Base-by-base conservation (phyloP, 2,797 vertebrate genomes). In the Galagoides demidoff region DNA sequence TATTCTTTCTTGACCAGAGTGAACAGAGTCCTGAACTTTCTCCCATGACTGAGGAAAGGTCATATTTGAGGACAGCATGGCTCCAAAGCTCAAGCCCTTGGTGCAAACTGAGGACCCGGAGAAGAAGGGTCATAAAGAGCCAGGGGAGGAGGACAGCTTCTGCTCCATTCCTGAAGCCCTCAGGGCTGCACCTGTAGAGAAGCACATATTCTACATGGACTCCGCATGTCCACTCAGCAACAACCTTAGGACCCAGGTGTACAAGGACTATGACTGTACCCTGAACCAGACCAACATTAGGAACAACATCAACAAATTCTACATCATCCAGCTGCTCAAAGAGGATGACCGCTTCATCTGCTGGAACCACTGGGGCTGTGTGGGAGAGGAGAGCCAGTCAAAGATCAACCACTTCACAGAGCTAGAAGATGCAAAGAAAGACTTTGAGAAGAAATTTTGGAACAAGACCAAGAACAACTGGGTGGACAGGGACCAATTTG, bases 401-500 rank as follows among this genome's bases (percentile, higher is more conserved):
- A 99, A 99, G 94, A 97, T 99, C 22, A 98, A 27, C 6, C 2
- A 29, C 4, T 99, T 96, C 2, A 0, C 81, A 22, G 96, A 95
- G 2, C 77, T 95, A 68, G 99, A 99, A 45, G 77, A 86, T 3
- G 99, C 99, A 17, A 94, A 99, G 94, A 99, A 99, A 88, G 98
- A 99, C 90, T 99, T 99, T 98, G 99, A 99, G 98, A 99, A 99
- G 96, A 99, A 99, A 97, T 99, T 99, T 97, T 98, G 98, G 83
- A 99, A 99, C 59, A 99, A 99, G 98, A 99, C 99, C 3, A 99
- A 99, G 98, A 99, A 99, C 98, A 99, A 95, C 45, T 99, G 99
- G 99, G 98, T 94, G 0, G 97, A 99, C 0, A 98, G 98, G 63
- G 97, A 96, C 4, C 98, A 96, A 85, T 99, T 99, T 31, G 95